phyloP scores from a whole-genome alignment of 2,888 invertebrate genomes.

The Corythucha ciliata region DNA sequence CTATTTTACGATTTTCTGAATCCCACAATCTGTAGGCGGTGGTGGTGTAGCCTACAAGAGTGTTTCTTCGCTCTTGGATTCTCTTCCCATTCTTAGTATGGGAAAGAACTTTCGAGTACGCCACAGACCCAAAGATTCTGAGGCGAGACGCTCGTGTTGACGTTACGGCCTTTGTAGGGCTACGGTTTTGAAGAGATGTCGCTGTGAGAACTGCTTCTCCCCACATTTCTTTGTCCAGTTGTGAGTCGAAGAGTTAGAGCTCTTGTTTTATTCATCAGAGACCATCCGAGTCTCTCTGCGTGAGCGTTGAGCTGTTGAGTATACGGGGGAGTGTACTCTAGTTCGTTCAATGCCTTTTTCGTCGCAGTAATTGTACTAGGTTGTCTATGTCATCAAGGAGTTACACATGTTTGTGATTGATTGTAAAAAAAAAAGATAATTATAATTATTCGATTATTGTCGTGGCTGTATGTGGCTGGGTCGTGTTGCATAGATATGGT shows the following conservation, averaged over 20 bases:
- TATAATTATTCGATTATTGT: too few species aligned
- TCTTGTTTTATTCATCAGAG: constrained; percentile 10
- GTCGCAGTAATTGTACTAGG: constrained; percentile 6
- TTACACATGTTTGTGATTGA: too few species aligned
- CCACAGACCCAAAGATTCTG: constrained; percentile 5
- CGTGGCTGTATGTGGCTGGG: too few species aligned
- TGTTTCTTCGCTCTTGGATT: constrained; percentile 9
- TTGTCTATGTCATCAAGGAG: too few species aligned
- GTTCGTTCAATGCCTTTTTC: constrained; percentile 14
- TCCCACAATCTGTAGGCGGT: constrained; percentile 16
- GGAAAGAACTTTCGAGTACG: constrained; percentile 4
- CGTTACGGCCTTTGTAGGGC: constrained; percentile 3
- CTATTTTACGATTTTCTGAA: constrained; percentile 11
- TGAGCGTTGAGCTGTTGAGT: constrained; percentile 14
- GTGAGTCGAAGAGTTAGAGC: background rate
- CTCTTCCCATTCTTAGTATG: constrained; percentile 10
- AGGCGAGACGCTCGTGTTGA: constrained; percentile 6
- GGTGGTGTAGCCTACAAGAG: constrained; percentile 14
- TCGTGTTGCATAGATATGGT: too few species aligned
- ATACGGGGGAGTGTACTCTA: constrained; percentile 15
- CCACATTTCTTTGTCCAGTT: background rate
- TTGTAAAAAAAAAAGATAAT: too few species aligned
- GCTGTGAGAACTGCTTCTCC: background rate
- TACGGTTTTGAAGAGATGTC: too few species aligned
- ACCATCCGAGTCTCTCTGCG: constrained; percentile 11